These are phyloP conservation scores for Micronisus gabar DNA, from an alignment of 2,113 vertebrate species.

Conservation along the genomic window DNA sequence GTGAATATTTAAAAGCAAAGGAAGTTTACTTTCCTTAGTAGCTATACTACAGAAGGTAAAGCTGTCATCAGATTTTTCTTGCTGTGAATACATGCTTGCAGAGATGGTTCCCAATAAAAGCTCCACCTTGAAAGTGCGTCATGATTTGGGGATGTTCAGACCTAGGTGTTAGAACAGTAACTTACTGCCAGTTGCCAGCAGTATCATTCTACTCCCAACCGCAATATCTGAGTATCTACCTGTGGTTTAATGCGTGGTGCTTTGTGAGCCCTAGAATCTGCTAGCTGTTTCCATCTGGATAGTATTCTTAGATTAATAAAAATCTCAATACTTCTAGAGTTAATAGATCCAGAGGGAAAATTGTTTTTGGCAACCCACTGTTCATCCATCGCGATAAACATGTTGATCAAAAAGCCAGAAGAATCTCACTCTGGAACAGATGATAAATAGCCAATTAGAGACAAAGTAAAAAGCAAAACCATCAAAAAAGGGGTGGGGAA, in stretches of 20 bases:
- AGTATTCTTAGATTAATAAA: conserved; percentile 6
- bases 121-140: not conserved
- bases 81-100: not conserved
- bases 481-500: not conserved
- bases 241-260: not conserved
- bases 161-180: not conserved
- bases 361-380: not conserved
- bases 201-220: not conserved
- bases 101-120: not conserved
- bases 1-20: not conserved
- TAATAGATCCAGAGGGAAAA: not conserved
- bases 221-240: not conserved
- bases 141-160: not conserved
- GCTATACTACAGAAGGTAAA: not conserved
- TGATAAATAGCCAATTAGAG: conserved; percentile 23
- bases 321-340: not conserved
- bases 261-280: not conserved
- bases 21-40: not conserved
- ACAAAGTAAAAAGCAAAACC: conserved; percentile 18
- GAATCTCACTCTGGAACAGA: not conserved
- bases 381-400: not conserved
- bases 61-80: not conserved
- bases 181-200: not conserved
- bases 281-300: not conserved
- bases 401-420: conserved; percentile 9